These are phyloP conservation scores for Leptarthrus brevirostris DNA, from an alignment of 2,888 invertebrate species.

Conservation along the genomic window DNA sequence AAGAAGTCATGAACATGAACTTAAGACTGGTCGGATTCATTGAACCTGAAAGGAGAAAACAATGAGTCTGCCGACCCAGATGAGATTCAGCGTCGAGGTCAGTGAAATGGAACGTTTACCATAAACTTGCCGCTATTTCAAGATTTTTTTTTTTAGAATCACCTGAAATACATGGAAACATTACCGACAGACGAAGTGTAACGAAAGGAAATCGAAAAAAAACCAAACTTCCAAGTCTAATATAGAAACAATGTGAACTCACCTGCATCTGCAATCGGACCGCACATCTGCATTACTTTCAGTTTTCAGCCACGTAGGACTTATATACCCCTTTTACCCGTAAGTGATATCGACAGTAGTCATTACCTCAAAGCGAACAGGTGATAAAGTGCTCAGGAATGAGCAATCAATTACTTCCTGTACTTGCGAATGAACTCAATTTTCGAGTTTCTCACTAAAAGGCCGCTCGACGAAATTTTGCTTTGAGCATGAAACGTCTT, in stretches of 20 bases:
- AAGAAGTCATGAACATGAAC: constrained; percentile 36
- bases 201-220: neutral
- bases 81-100: neutral
- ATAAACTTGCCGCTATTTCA: neutral
- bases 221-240: neutral
- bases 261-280: neutral
- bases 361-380: constrained; percentile 28
- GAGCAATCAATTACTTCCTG: constrained; percentile 25
- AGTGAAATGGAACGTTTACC: constrained; percentile 25
- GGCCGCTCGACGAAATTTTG: neutral
- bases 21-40: neutral
- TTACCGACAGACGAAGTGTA: neutral
- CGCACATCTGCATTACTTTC: constrained; percentile 17
- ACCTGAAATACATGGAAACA: neutral
- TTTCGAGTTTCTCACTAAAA: no score
- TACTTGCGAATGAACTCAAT: neutral
- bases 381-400: constrained; percentile 3
- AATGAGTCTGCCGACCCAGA: constrained; percentile 6
- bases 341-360: constrained; percentile 19
- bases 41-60: constrained; percentile 37
- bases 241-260: constrained; percentile 5
- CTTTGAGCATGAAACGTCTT: constrained; percentile 4
- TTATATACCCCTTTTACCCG: neutral
- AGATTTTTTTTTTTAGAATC: no score
- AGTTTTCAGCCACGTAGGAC: constrained; percentile 25